Evolutionary conservation across 2,113 vertebrate species (phyloP).

Genomic region (Psittacula cyanocephala): DNA sequence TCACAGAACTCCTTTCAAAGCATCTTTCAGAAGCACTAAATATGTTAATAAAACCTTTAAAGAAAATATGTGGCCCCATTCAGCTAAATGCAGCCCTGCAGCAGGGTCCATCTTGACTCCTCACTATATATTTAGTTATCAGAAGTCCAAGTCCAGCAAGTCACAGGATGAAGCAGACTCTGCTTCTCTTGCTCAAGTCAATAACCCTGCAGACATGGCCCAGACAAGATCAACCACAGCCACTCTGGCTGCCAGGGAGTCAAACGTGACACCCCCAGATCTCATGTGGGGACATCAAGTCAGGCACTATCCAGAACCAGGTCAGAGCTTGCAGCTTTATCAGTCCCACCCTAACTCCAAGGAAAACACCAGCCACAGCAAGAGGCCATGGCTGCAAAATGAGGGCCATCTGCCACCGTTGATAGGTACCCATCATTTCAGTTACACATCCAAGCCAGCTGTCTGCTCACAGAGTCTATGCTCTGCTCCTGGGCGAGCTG

Average conservation of each 20-base stretch:
- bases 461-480: neutral
- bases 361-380: neutral
- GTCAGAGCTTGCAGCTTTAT: neutral
- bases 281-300: neutral
- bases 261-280: neutral
- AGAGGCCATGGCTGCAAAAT: neutral
- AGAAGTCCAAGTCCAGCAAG: neutral
- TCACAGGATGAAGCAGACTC: neutral
- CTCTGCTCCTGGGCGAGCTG: neutral
- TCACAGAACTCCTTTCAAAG: neutral
- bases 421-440: neutral
- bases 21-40: neutral
- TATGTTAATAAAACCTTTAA: neutral
- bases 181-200: neutral
- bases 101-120: neutral
- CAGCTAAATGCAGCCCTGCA: neutral
- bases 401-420: neutral
- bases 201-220: neutral
- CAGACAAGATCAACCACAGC: neutral
- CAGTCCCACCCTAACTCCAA: neutral
- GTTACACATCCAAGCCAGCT: neutral
- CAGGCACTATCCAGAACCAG: neutral
- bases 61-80: neutral
- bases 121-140: neutral
- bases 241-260: neutral